These are phyloP conservation scores for Telmatherina bonti DNA, from an alignment of 2,797 vertebrate species.

Conservation along the genomic window DNA sequence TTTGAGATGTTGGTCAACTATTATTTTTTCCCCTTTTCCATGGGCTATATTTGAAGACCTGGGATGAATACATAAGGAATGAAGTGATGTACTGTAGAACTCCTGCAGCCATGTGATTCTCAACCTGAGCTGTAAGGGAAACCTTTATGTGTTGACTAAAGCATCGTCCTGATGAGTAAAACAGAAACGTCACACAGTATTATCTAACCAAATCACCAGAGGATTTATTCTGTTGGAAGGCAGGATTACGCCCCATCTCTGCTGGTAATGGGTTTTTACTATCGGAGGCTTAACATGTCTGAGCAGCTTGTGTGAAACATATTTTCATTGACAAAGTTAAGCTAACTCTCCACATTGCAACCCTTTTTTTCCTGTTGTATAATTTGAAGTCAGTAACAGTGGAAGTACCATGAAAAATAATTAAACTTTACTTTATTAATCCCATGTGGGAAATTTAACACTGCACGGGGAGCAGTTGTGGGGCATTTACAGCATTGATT, in stretches of 20 bases:
- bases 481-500: too few species aligned
- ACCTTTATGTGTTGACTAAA: background rate
- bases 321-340: background rate
- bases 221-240: slow-evolving; percentile 29
- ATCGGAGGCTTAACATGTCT: slow-evolving; percentile 16
- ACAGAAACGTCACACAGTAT: background rate
- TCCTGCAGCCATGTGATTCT: slow-evolving; percentile 2
- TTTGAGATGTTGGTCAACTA: too few species aligned
- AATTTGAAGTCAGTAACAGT: too few species aligned
- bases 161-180: slow-evolving; percentile 10
- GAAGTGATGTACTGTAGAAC: background rate
- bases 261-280: slow-evolving; percentile 10
- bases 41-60: too few species aligned
- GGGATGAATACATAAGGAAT: background rate
- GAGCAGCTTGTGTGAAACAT: background rate
- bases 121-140: slow-evolving; percentile 23
- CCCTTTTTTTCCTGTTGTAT: too few species aligned
- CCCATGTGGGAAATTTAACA: too few species aligned
- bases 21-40: too few species aligned
- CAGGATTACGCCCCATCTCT: slow-evolving; percentile 14
- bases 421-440: too few species aligned
- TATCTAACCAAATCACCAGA: background rate
- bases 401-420: too few species aligned
- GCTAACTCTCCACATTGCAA: too few species aligned
- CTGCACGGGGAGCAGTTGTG: too few species aligned